Conservation (phyloP, 2,797 vertebrate genomes). For the Muscicapa striata region DNA sequence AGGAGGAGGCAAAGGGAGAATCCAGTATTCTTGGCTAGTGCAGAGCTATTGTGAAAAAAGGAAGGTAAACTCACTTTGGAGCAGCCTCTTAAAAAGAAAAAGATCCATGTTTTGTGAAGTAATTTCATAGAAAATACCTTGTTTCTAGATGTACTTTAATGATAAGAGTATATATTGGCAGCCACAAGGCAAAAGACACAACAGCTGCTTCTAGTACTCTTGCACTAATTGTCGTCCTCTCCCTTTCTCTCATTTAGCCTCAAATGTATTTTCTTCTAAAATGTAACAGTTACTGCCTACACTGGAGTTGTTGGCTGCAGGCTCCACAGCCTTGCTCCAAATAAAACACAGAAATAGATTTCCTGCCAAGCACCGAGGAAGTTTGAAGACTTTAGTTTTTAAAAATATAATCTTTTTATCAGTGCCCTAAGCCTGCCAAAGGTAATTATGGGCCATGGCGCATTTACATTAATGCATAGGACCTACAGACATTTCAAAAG, state of each 20-base stretch:
- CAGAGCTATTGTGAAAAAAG: slow-evolving; percentile 51
- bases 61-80: slow-evolving; percentile 28
- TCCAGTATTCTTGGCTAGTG: slow-evolving; percentile 27
- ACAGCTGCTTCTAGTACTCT: slow-evolving; percentile 59
- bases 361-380: slow-evolving; percentile 62
- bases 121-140: slow-evolving; percentile 48
- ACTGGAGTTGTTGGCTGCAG: slow-evolving; percentile 56
- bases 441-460: slow-evolving; percentile 33
- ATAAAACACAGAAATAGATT: slow-evolving; percentile 67
- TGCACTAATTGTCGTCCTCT: slow-evolving; percentile 53
- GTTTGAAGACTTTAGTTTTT: slow-evolving; percentile 52
- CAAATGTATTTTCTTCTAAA: slow-evolving; percentile 60
- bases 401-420: slow-evolving; percentile 70
- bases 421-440: slow-evolving; percentile 63
- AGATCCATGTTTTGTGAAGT: background rate
- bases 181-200: slow-evolving; percentile 52
- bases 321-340: slow-evolving; percentile 58
- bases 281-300: slow-evolving; percentile 46
- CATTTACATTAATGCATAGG: slow-evolving; percentile 44
- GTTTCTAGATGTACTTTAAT: slow-evolving; percentile 57
- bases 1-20: slow-evolving; percentile 51
- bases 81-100: slow-evolving; percentile 57
- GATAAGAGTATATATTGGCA: slow-evolving; percentile 53
- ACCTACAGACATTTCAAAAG: slow-evolving; percentile 43
- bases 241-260: slow-evolving; percentile 39